Evolutionary conservation across 2,888 invertebrate genomes (phyloP).

Genomic region (Pristionchus maxplancki): DNA sequence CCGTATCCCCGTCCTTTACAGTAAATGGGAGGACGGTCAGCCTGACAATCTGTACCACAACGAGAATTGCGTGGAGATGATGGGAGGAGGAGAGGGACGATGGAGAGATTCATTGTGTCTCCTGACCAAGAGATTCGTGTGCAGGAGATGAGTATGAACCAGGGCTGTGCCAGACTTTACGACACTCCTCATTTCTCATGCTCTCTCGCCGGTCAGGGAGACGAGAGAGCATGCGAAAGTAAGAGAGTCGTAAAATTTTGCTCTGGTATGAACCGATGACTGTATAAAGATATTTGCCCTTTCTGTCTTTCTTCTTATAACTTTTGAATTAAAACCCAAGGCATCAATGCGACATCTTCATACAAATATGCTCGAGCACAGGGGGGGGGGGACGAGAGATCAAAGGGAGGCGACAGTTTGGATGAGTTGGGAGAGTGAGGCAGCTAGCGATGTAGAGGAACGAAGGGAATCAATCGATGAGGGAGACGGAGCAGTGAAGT

Average conservation of each 20-base stretch:
- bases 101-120: slow-evolving; percentile 67
- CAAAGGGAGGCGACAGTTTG: slow-evolving; percentile 45
- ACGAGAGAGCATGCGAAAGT: too few relatives aligned
- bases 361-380: slow-evolving; percentile 10
- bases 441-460: slow-evolving; percentile 36
- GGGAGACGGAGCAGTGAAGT: neutral
- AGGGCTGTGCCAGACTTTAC: too few relatives aligned
- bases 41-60: slow-evolving; percentile 68
- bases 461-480: neutral
- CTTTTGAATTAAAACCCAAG: neutral
- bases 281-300: neutral
- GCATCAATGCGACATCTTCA: neutral
- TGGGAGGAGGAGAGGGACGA: slow-evolving; percentile 53
- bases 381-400: neutral
- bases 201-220: too few relatives aligned
- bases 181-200: too few relatives aligned
- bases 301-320: too few relatives aligned
- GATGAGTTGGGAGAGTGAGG: slow-evolving; percentile 35
- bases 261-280: neutral
- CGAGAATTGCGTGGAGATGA: slow-evolving; percentile 67
- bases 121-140: slow-evolving; percentile 62
- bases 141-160: too few relatives aligned
- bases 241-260: too few relatives aligned
- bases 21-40: slow-evolving; percentile 55
- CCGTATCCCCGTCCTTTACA: too few relatives aligned